A percentile compares a stretch with the other conserved stretches of the same genome.
These are phyloP conservation scores for Conus betulinus DNA, from an alignment of 1,140 invertebrate species.

Conservation along the genomic window DNA sequence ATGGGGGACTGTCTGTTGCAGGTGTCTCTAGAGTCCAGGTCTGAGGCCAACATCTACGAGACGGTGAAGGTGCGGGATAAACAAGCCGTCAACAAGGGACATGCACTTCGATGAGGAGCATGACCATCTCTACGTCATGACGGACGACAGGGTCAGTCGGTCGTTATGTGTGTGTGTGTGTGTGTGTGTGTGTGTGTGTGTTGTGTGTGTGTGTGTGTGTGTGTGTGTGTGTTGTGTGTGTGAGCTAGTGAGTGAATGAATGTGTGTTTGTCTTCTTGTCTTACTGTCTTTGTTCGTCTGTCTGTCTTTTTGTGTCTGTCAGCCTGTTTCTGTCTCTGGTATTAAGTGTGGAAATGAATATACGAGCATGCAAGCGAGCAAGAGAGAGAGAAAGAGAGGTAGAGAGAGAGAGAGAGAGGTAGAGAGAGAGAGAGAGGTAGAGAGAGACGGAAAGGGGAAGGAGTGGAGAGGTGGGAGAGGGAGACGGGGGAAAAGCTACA, in stretches of 20 bases:
- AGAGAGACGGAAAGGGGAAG: not conserved
- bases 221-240: not conserved
- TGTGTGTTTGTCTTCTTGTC: not conserved
- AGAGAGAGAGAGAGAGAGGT: too few relatives aligned
- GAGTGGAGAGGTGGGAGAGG: not conserved
- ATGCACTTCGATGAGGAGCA: conserved; percentile 89
- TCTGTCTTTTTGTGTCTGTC: conserved; percentile 3
- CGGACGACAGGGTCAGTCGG: conserved; percentile 85
- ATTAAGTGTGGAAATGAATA: too few relatives aligned
- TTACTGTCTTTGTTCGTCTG: conserved; percentile 11
- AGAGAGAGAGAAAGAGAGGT: too few relatives aligned
- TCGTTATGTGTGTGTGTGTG: not conserved
- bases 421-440: not conserved
- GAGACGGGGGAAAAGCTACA: not conserved
- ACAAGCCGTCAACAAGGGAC: conserved; percentile 88
- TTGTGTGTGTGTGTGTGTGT: not conserved
- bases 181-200: not conserved
- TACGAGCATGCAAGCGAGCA: too few relatives aligned
- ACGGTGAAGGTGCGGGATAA: conserved; percentile 89
- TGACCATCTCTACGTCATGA: conserved; percentile 96
- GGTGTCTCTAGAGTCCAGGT: conserved; percentile 92
- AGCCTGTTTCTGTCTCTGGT: not conserved
- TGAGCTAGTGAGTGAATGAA: not conserved
- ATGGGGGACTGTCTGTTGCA: conserved; percentile 74
- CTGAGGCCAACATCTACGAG: conserved; percentile 90